Percentiles rank a stretch among this genome's conserved stretches.
phyloP scores from a whole-genome alignment of 2,113 vertebrate genomes.

The Thalassoma bifasciatum region DNA sequence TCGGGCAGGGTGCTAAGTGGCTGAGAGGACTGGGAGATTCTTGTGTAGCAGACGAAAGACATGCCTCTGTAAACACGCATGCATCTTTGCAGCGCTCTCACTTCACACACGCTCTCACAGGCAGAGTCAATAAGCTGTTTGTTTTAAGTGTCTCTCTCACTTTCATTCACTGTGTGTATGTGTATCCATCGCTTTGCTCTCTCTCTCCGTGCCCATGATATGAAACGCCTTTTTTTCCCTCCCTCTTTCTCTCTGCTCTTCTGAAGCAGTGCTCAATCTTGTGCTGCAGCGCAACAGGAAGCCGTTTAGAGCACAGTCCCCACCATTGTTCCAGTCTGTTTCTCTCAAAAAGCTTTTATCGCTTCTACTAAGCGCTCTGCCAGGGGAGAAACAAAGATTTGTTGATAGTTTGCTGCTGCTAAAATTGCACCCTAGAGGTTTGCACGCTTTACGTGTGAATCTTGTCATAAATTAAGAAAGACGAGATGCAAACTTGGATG shows the following conservation, averaged over 20 bases:
- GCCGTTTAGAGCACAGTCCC: slow-evolving; percentile 68
- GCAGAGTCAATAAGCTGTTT: slow-evolving; percentile 72
- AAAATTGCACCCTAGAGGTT: slow-evolving; percentile 71
- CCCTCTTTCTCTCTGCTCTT: slow-evolving; percentile 39
- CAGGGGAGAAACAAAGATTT: slow-evolving; percentile 73
- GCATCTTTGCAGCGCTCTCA: slow-evolving; percentile 62
- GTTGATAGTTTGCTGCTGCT: slow-evolving; percentile 66
- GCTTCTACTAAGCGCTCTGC: slow-evolving; percentile 65
- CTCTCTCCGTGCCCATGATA: slow-evolving; percentile 45
- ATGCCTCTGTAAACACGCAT: slow-evolving; percentile 58
- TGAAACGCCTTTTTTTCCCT: slow-evolving; percentile 42
- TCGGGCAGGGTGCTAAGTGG: slow-evolving; percentile 62
- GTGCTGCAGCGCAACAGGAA: slow-evolving; percentile 77
- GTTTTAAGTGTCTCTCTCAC: slow-evolving; percentile 71
- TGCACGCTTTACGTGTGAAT: slow-evolving; percentile 70
- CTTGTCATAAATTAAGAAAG: slow-evolving; percentile 75
- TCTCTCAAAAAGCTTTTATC: slow-evolving; percentile 76
- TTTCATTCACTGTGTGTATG: slow-evolving; percentile 59
- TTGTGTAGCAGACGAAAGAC: slow-evolving; percentile 64
- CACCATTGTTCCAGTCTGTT: slow-evolving; percentile 75
- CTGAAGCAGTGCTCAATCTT: slow-evolving; percentile 66
- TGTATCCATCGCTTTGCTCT: slow-evolving; percentile 49
- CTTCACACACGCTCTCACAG: slow-evolving; percentile 55
- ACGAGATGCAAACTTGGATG: slow-evolving; percentile 62
- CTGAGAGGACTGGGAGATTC: slow-evolving; percentile 53